A percentile compares a stretch with the other conserved stretches of the same genome.
phyloP scores from a whole-genome alignment of 2,797 vertebrate genomes.

The Mus minutoides region DNA sequence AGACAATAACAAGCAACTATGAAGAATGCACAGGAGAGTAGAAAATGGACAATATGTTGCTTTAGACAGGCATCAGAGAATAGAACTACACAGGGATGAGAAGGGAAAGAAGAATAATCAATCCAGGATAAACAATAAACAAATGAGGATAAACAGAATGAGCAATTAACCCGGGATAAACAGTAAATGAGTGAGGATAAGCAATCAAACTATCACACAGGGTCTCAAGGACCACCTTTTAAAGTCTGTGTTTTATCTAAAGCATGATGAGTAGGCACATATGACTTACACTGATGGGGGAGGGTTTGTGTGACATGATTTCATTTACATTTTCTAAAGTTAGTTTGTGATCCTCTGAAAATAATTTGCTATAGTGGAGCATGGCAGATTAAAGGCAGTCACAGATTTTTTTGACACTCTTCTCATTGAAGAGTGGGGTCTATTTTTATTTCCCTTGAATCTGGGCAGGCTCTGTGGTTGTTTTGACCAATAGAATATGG shows the following conservation, averaged over 20 bases:
- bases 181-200: background rate
- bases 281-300: constrained; percentile 19
- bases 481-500: constrained; percentile 58
- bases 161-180: background rate
- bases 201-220: background rate
- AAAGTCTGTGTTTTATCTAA: background rate
- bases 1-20: background rate
- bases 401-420: constrained; percentile 63
- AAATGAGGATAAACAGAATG: background rate
- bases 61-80: constrained; percentile 7
- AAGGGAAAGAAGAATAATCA: constrained; percentile 5
- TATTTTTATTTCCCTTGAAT: constrained; percentile 40
- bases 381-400: constrained; percentile 53
- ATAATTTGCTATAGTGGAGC: constrained; percentile 47
- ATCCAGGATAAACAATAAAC: background rate
- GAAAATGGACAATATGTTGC: background rate
- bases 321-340: constrained; percentile 63
- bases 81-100: background rate
- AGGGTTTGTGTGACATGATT: constrained; percentile 42
- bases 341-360: constrained; percentile 55
- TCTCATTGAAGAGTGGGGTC: constrained; percentile 32
- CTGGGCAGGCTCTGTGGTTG: constrained; percentile 30
- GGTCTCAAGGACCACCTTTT: background rate
- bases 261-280: background rate
- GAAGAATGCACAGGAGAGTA: background rate